Evolutionary conservation across 2,888 invertebrate genomes (phyloP), one percentile per base, ranked within the genome.

Genomic region (Drosophila lutescens): DNA sequence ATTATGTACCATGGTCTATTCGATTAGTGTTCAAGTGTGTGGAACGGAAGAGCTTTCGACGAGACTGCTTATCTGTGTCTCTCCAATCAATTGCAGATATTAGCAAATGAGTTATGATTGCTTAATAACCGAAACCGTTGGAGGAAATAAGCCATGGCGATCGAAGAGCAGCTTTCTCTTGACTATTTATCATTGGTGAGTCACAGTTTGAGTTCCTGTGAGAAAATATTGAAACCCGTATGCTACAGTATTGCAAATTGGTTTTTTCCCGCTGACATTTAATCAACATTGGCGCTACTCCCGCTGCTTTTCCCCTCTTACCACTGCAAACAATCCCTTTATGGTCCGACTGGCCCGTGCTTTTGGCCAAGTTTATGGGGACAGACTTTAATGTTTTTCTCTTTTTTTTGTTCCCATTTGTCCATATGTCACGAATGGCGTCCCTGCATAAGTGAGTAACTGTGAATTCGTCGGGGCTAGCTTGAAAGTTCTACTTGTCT

Each of bases 351-450:
- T 59, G 58, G 41, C 23, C 44, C 43, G 41, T 43, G 49, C 49
- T 65, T 71, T 70, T 72, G 71, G 71, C 65, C 71, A 73, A 71
- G 46, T 73, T 65, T 59, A 73, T 71, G 56, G 59, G 51, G 57
- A 26, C 44, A 26, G 23, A 47, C 57, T 50, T 61, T 62, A 59
- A 56, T 73, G 62, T 68, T 41, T 40, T 55, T 15, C 17, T 6
- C 17, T 3, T 26, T 46, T 54, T 20, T 32, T 30, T 38, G 26
- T 20, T 38, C 13, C 49, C 20, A 30, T 40, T 38, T 62, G 51
- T 38, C 65, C 65, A 65, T 65, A 65, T 65, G 66, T 69, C 56
- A 70, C 70, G 55, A 56, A 30, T 71, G 56, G 71, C 50, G 55
- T 49, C 30, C 51, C 70, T 61, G 70, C 65, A 66, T 66, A 62